These are phyloP conservation scores for Cyprinodon brontotheroides DNA, from an alignment of 2,113 vertebrate genomes.

Conservation along the genomic window DNA sequence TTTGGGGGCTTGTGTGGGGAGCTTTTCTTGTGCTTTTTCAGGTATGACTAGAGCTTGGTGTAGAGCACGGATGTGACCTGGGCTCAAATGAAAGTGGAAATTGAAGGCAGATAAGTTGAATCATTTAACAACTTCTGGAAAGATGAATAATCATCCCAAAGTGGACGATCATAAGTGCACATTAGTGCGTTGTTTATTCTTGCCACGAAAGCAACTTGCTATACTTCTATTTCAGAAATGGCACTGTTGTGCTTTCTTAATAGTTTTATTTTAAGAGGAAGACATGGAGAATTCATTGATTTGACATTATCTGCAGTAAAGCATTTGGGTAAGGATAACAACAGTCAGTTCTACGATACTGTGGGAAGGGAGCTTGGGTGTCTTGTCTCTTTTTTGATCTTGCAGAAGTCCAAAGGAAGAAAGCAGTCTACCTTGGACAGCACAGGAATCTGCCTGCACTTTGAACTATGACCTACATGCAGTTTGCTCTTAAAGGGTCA, in stretches of 20 bases:
- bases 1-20: constrained; percentile 75
- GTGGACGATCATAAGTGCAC: constrained; percentile 44
- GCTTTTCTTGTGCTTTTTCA: constrained; percentile 85
- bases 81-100: constrained; percentile 79
- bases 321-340: constrained; percentile 73
- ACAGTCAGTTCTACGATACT: constrained; percentile 67
- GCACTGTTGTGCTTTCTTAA: constrained; percentile 62
- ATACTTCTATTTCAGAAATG: constrained; percentile 51
- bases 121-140: constrained; percentile 68
- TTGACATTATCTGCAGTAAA: constrained; percentile 72
- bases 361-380: constrained; percentile 63
- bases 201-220: constrained; percentile 60
- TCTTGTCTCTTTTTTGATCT: constrained; percentile 71
- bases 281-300: constrained; percentile 64
- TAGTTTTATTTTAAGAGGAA: constrained; percentile 62
- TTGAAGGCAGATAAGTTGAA: constrained; percentile 80
- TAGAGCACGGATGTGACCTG: constrained; percentile 79
- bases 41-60: constrained; percentile 81
- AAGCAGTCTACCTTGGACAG: constrained; percentile 65
- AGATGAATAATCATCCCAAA: constrained; percentile 42
- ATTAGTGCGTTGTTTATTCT: constrained; percentile 36
- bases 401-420: constrained; percentile 77
- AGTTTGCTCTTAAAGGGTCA: constrained; percentile 62
- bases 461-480: constrained; percentile 59
- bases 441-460: constrained; percentile 62